phyloP scores from a whole-genome alignment of 1,140 invertebrate species.

The Littorina saxatilis region DNA sequence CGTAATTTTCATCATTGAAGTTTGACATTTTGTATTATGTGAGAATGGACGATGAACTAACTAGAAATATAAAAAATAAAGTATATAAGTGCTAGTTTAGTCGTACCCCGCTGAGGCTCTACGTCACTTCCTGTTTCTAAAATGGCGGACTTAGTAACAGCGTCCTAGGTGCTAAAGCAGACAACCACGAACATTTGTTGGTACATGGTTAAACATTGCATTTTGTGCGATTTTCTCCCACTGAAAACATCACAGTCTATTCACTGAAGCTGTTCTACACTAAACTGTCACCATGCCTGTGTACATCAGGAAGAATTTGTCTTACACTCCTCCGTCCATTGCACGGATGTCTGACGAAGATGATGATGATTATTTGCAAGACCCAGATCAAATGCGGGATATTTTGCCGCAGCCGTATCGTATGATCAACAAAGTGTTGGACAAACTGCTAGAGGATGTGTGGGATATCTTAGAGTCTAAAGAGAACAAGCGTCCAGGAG shows the following conservation, averaged over 20 bases:
- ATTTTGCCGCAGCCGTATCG: conserved; percentile 72
- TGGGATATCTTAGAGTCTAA: conserved; percentile 65
- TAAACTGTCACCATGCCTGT: conserved; percentile 65
- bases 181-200: neutral
- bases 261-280: neutral
- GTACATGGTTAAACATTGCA: neutral
- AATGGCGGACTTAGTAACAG: conserved; percentile 36
- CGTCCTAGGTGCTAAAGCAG: neutral
- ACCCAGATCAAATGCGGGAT: conserved; percentile 70
- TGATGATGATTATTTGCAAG: conserved; percentile 70
- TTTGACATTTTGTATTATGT: no score
- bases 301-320: conserved; percentile 67
- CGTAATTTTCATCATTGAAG: no score
- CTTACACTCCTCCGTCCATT: conserved; percentile 67
- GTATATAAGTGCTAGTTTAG: no score
- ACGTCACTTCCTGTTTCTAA: conserved; percentile 34
- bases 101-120: neutral
- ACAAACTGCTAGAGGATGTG: conserved; percentile 61
- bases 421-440: conserved; percentile 70
- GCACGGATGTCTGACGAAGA: conserved; percentile 62
- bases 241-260: neutral
- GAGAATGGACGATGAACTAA: no score
- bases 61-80: no score
- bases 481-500: conserved; percentile 57
- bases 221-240: neutral